Conservation (phyloP, 2,113 vertebrate genomes). For the Corythaixoides concolor region DNA sequence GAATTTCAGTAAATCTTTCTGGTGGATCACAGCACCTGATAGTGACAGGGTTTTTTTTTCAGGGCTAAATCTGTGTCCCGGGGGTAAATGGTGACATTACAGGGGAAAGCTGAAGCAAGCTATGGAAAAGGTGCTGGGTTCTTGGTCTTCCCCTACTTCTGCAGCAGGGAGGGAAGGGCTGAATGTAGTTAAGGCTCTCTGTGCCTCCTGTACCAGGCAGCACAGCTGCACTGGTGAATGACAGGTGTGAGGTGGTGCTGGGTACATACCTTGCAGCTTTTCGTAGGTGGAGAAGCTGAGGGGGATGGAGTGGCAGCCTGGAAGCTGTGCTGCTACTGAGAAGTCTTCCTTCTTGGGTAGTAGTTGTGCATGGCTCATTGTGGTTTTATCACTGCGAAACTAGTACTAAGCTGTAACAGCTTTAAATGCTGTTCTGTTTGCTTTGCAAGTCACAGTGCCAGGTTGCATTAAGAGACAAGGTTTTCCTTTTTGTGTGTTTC, state of each 20-base stretch:
- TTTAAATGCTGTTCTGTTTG: background rate
- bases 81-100: background rate
- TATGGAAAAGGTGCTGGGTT: background rate
- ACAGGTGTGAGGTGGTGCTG: background rate
- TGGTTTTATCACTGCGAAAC: background rate
- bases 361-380: background rate
- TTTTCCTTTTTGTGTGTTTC: background rate
- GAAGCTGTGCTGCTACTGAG: background rate
- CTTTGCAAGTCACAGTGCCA: background rate
- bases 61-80: background rate
- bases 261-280: background rate
- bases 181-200: background rate
- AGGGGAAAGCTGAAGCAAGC: background rate
- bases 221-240: background rate
- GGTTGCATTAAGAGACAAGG: background rate
- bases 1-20: background rate
- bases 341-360: background rate
- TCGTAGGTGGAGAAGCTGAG: background rate
- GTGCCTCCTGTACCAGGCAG: rapidly evolving
- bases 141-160: background rate
- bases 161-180: background rate
- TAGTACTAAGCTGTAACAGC: background rate
- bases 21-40: background rate
- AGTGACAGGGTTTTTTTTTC: background rate
- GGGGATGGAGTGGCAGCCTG: background rate